These are phyloP conservation scores for Syrmaticus mikado DNA, from an alignment of 2,113 vertebrate species.

Conservation along the genomic window DNA sequence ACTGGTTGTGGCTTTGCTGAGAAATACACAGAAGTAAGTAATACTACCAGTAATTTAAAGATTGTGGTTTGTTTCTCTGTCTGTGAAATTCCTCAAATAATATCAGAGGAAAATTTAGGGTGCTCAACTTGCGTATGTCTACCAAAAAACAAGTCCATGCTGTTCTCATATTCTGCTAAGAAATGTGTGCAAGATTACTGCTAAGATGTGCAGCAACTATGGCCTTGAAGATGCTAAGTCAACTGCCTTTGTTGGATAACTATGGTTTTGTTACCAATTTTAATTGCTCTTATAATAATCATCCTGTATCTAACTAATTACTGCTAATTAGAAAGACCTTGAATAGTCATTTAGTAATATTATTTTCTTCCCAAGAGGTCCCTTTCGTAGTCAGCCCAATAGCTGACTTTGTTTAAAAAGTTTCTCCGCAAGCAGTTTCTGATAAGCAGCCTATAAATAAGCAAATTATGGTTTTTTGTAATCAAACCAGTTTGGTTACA, in stretches of 20 bases:
- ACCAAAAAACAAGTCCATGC: not conserved
- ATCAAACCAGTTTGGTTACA: not conserved
- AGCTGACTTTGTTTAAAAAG: not conserved
- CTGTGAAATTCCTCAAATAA: not conserved
- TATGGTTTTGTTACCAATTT: not conserved
- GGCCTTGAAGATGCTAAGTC: not conserved
- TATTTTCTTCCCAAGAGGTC: not conserved
- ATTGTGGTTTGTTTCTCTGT: not conserved
- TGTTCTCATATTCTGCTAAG: not conserved
- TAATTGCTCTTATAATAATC: not conserved
- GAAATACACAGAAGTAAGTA: not conserved
- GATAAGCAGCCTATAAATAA: not conserved
- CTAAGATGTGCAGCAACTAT: not conserved
- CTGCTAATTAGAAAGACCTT: not conserved
- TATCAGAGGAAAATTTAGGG: not conserved
- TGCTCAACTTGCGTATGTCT: not conserved
- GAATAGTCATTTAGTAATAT: not conserved
- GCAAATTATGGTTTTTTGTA: not conserved
- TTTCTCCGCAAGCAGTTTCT: not conserved
- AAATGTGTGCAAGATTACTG: not conserved
- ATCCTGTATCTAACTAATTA: not conserved
- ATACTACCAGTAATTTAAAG: not conserved
- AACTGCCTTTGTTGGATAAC: not conserved
- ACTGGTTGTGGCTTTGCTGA: not conserved
- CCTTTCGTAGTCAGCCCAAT: not conserved